Conservation (phyloP, 2,888 invertebrate species). For the Chrysolina haemoptera region DNA sequence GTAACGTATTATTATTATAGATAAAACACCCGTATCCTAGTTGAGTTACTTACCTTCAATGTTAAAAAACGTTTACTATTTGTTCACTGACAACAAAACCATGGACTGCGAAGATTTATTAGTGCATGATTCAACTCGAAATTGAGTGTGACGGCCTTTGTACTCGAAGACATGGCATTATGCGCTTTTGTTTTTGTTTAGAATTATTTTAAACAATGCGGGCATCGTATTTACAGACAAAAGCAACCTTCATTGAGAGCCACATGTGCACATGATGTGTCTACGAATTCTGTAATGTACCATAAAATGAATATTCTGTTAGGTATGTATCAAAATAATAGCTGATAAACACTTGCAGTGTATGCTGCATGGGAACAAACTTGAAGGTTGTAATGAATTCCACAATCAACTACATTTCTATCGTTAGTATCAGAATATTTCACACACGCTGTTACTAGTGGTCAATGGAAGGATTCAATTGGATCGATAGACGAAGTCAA, state of each 20-base stretch:
- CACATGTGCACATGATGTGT: slow-evolving; percentile 36
- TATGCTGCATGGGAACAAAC: slow-evolving; percentile 14
- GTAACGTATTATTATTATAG: not conserved
- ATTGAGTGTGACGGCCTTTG: slow-evolving; percentile 56
- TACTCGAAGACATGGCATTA: slow-evolving; percentile 47
- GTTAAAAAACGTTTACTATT: slow-evolving; percentile 25
- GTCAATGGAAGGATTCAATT: too few species aligned
- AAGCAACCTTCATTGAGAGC: slow-evolving; percentile 36
- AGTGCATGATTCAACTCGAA: slow-evolving; percentile 39
- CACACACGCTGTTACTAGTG: not conserved
- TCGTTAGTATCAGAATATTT: not conserved
- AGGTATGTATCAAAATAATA: slow-evolving; percentile 13
- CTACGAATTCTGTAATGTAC: slow-evolving; percentile 14
- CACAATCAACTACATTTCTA: slow-evolving; percentile 45
- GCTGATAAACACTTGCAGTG: slow-evolving; percentile 14
- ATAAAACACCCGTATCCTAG: slow-evolving; percentile 35
- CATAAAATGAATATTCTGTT: slow-evolving; percentile 21
- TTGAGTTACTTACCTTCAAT: slow-evolving; percentile 11
- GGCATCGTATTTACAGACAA: slow-evolving; percentile 42
- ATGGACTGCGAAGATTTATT: slow-evolving; percentile 39
- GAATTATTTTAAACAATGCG: slow-evolving; percentile 49
- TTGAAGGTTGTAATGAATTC: slow-evolving; percentile 13
- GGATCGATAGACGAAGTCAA: too few species aligned
- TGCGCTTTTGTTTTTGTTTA: slow-evolving; percentile 48
- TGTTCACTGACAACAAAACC: slow-evolving; percentile 25